Conservation (phyloP, 2,888 invertebrate genomes). For the Tetanocera ferruginea region DNA sequence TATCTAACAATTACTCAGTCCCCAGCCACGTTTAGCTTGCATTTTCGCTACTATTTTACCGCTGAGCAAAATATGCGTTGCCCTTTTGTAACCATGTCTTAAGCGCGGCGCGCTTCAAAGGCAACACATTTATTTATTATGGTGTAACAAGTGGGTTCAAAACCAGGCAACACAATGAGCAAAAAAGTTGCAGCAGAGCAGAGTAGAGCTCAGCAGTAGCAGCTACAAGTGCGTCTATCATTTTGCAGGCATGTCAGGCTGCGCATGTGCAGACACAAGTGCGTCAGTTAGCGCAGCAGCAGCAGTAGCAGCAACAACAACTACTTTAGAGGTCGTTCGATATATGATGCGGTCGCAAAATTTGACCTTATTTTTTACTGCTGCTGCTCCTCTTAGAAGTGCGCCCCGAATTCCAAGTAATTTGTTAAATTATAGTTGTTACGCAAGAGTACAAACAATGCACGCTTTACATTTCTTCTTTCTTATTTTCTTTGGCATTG, state of each 20-base stretch:
- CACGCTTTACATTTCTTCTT: not conserved
- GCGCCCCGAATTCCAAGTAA: constrained; percentile 28
- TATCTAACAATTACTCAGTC: too few species aligned
- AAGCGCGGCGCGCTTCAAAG: constrained; percentile 15
- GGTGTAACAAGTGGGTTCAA: constrained; percentile 17
- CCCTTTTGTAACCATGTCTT: not conserved
- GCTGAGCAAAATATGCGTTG: too few species aligned
- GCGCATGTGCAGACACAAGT: not conserved
- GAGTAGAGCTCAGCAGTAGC: not conserved
- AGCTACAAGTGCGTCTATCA: constrained; percentile 20
- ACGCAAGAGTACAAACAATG: not conserved
- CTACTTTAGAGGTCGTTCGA: not conserved
- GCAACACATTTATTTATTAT: not conserved
- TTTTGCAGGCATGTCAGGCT: too few species aligned
- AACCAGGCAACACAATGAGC: not conserved
- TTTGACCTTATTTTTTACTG: not conserved
- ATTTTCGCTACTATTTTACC: too few species aligned
- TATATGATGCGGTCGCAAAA: constrained; percentile 14
- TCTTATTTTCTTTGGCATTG: not conserved
- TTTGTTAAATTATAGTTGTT: constrained; percentile 14
- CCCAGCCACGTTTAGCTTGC: too few species aligned
- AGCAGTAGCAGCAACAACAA: not conserved
- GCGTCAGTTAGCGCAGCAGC: not conserved
- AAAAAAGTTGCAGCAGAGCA: not conserved
- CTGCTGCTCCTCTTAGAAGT: not conserved